These are phyloP conservation scores for Indri indri DNA, from an alignment of 2,113 vertebrate species.

Conservation along the genomic window DNA sequence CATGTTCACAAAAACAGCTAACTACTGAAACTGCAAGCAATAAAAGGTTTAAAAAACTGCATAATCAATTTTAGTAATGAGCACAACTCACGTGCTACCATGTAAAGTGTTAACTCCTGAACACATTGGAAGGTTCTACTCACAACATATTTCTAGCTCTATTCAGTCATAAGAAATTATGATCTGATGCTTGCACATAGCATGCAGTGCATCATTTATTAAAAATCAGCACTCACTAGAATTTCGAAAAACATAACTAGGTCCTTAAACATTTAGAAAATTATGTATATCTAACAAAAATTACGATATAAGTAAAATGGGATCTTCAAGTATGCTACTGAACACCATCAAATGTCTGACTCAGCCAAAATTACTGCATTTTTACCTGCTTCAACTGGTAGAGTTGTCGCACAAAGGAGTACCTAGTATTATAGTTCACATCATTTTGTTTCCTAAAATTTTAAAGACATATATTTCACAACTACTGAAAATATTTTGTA, in stretches of 20 bases:
- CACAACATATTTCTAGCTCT: neutral
- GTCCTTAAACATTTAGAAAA: slow-evolving; percentile 43
- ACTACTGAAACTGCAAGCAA: slow-evolving; percentile 15
- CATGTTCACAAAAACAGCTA: slow-evolving; percentile 44
- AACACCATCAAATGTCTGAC: slow-evolving; percentile 10
- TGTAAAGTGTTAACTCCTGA: slow-evolving; percentile 36
- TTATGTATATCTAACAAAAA: slow-evolving; percentile 45
- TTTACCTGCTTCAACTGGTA: neutral
- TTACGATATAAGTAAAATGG: neutral
- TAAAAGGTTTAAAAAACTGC: slow-evolving; percentile 32
- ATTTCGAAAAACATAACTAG: slow-evolving; percentile 24
- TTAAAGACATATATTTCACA: slow-evolving; percentile 39
- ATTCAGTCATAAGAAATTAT: neutral
- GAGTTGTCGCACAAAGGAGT: slow-evolving; percentile 10
- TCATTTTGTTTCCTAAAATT: slow-evolving; percentile 43
- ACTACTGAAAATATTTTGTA: slow-evolving; percentile 45
- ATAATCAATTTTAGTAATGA: slow-evolving; percentile 54
- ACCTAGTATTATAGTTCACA: neutral
- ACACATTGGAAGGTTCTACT: neutral
- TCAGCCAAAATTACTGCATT: neutral
- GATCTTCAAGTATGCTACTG: slow-evolving; percentile 40
- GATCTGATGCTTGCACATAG: neutral
- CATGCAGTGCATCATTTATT: neutral
- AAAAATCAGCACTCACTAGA: slow-evolving; percentile 33
- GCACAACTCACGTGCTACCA: slow-evolving; percentile 5